A percentile compares a stretch with the other conserved stretches of the same genome.
These are phyloP conservation scores for Paramormyrops hopkinsi DNA, from an alignment of 2,797 vertebrate species.

Conservation along the genomic window DNA sequence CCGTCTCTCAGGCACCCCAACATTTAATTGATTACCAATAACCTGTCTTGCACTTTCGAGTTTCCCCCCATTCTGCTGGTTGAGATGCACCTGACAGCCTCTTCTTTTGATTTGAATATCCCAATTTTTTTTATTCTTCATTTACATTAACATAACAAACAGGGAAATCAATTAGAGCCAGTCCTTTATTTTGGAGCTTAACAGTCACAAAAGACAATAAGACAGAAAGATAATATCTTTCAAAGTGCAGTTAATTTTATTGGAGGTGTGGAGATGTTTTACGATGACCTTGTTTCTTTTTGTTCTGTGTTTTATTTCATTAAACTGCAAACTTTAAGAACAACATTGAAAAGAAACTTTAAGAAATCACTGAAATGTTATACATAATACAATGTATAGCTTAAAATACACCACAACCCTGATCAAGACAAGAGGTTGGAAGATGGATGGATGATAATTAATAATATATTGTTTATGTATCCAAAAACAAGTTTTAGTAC, in stretches of 20 bases:
- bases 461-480: not conserved
- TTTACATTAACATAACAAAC: slow-evolving; percentile 74
- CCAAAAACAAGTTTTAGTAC: not conserved
- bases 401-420: not conserved
- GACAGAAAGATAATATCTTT: slow-evolving; percentile 34
- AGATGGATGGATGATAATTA: not conserved
- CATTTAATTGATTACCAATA: slow-evolving; percentile 98
- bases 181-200: slow-evolving; percentile 40
- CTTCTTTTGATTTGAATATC: slow-evolving; percentile 81
- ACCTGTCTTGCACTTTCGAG: slow-evolving; percentile 75
- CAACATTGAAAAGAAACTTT: not conserved
- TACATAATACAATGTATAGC: not conserved
- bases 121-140: slow-evolving; percentile 54
- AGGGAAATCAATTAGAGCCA: slow-evolving; percentile 77
- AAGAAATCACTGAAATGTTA: not conserved
- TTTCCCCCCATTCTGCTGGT: slow-evolving; percentile 66
- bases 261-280: slow-evolving; percentile 26
- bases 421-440: not conserved
- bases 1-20: slow-evolving; percentile 88
- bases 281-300: slow-evolving; percentile 18
- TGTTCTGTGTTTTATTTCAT: slow-evolving; percentile 23
- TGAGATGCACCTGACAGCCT: slow-evolving; percentile 53
- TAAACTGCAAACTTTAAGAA: not conserved
- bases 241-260: slow-evolving; percentile 20
- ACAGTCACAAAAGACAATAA: not conserved